Evolutionary conservation across 2,797 vertebrate species (phyloP), one percentile per base, ranked within the genome.

Genomic region (Semaprochilodus insignis): DNA sequence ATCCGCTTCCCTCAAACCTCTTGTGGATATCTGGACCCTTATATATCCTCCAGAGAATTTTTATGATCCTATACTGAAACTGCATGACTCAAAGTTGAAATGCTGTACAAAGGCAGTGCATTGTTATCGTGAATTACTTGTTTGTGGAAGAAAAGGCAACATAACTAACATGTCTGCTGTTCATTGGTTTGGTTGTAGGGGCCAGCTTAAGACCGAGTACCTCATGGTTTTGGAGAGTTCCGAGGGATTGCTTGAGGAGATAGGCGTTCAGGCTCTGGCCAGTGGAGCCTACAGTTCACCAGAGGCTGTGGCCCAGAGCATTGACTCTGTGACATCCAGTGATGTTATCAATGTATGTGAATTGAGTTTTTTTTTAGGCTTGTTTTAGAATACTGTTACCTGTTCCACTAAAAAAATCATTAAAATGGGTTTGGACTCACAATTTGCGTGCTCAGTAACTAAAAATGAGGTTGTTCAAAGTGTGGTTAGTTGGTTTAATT

Each of bases 211-310:
- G 91, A 91, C 94, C 0, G 94, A 95, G 21, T 97, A 96, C 77
- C 80, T 99, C 85, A 97, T 98, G 96, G 95, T 94, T 0, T 67
- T 96, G 67, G 98, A 99, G 87, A 94, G 89, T 85, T 93, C 95
- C 0, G 93, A 94, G 15, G 91, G 93, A 6, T 88, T 97, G 67
- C 40, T 70, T 11, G 67, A 96, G 87, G 97, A 98, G 92, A 92
- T 99, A 0, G 97, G 96, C 17, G 93, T 93, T 0, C 97, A 99
- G 90, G 91, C 91, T 10, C 84, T 98, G 78, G 62, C 86, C 34
- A 94, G 91, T 34, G 96, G 93, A 74, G 90, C 92, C 0, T 97
- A 96, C 70, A 85, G 92, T 31, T 88, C 90, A 2, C 95, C 96
- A 1, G 87, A 95, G 17, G 59, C 85, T 6, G 89, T 95, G 59